Conservation (phyloP, 1,140 invertebrate species). For the Brachionus manjavacas region DNA sequence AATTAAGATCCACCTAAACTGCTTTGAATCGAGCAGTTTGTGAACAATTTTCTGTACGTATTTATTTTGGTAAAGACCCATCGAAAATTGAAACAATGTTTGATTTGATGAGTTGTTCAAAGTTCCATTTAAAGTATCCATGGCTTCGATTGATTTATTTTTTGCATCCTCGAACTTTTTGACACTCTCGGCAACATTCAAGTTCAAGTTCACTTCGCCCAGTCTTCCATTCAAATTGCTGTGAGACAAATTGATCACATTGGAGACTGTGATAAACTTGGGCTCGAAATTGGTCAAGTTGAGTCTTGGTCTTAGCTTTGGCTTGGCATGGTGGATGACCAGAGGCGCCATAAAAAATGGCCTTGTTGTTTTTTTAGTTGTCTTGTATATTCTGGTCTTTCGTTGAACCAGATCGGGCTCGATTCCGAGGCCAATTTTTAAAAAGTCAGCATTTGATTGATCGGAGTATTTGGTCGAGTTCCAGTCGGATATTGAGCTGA, state of each 20-base stretch:
- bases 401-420: neutral
- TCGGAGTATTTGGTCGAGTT: neutral
- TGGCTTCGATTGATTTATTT: neutral
- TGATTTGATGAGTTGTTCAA: neutral
- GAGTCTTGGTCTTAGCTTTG: conserved; percentile 11
- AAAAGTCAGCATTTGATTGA: conserved; percentile 23
- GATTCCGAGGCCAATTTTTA: conserved; percentile 25
- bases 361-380: conserved; percentile 21
- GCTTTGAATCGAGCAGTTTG: conserved; percentile 24
- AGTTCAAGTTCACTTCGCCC: neutral
- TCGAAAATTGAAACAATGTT: conserved; percentile 10
- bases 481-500: neutral
- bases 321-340: conserved; percentile 17
- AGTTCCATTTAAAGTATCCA: neutral
- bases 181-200: neutral
- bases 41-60: neutral
- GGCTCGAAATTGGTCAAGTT: neutral
- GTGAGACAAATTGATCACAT: neutral
- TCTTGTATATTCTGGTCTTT: neutral
- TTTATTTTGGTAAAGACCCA: conserved; percentile 12
- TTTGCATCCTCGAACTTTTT: neutral
- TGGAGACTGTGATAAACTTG: neutral
- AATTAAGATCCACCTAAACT: conserved; percentile 4
- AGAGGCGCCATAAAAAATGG: conserved; percentile 31
- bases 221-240: neutral